Conservation (phyloP, 1,140 invertebrate species). For the Helicoverpa armigera region DNA sequence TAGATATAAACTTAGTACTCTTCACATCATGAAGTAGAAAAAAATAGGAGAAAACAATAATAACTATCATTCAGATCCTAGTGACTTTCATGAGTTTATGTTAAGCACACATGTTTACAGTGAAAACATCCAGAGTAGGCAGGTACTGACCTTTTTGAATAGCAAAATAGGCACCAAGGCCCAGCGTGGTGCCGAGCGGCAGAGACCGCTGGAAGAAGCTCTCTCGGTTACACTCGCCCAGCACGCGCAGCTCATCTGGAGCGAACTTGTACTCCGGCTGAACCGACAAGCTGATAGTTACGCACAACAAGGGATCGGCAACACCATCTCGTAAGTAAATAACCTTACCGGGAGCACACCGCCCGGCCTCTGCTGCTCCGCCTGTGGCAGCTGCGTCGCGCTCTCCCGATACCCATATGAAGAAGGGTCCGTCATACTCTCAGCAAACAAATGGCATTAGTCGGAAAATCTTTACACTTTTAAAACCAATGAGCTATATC, state of each 20-base stretch:
- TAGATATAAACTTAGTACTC: too few relatives aligned
- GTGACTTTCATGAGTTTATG: too few relatives aligned
- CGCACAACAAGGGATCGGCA: background rate
- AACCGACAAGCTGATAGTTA: slow-evolving; percentile 52
- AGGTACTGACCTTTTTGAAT: slow-evolving; percentile 87
- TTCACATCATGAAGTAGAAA: too few relatives aligned
- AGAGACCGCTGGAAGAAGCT: slow-evolving; percentile 91
- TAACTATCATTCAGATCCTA: too few relatives aligned
- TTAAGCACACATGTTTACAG: too few relatives aligned
- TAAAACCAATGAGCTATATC: background rate
- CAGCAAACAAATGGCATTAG: slow-evolving; percentile 17
- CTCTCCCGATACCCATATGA: slow-evolving; percentile 64
- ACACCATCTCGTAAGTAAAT: slow-evolving; percentile 36
- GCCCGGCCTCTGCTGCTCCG: slow-evolving; percentile 25
- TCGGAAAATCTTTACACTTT: background rate
- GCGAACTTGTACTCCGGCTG: slow-evolving; percentile 88
- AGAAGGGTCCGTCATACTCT: slow-evolving; percentile 64
- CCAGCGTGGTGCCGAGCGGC: slow-evolving; percentile 88
- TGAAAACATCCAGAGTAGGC: background rate
- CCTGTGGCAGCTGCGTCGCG: background rate
- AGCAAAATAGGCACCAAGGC: slow-evolving; percentile 87
- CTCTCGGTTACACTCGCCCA: slow-evolving; percentile 91
- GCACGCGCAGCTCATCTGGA: slow-evolving; percentile 88
- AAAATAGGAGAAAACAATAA: too few relatives aligned
- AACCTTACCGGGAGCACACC: slow-evolving; percentile 66